These are phyloP conservation scores for Mus caroli DNA, from an alignment of 2,797 vertebrate genomes.

Conservation along the genomic window DNA sequence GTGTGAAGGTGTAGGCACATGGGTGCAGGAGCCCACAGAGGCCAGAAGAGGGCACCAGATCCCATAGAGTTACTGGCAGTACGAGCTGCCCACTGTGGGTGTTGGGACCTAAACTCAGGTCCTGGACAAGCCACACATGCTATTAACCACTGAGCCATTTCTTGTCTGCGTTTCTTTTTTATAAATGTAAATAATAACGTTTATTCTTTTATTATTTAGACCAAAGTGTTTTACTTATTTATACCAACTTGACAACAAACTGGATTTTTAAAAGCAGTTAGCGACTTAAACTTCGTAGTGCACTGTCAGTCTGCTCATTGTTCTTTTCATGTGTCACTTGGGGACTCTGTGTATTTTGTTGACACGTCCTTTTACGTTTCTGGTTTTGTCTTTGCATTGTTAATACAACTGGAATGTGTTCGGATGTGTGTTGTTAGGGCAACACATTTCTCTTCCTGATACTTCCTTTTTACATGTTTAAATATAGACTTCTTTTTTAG, in stretches of 20 bases:
- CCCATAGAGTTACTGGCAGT: neutral
- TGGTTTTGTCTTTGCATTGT: neutral
- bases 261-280: constrained; percentile 31
- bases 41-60: neutral
- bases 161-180: constrained; percentile 2
- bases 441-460: neutral
- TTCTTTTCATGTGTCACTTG: neutral
- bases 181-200: neutral
- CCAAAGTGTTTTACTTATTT: constrained; percentile 32
- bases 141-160: neutral
- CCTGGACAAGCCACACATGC: neutral
- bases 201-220: neutral
- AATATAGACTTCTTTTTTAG: neutral
- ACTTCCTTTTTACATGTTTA: neutral
- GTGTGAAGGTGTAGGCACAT: neutral
- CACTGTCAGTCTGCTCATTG: neutral
- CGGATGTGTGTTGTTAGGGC: neutral
- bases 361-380: constrained; percentile 18
- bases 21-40: neutral
- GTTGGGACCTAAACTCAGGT: neutral
- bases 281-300: constrained; percentile 19
- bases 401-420: constrained; percentile 14
- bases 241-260: neutral
- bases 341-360: neutral
- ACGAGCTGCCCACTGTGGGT: neutral